Evolutionary conservation across 2,113 vertebrate species (phyloP).

Genomic region (Prunella fulvescens): DNA sequence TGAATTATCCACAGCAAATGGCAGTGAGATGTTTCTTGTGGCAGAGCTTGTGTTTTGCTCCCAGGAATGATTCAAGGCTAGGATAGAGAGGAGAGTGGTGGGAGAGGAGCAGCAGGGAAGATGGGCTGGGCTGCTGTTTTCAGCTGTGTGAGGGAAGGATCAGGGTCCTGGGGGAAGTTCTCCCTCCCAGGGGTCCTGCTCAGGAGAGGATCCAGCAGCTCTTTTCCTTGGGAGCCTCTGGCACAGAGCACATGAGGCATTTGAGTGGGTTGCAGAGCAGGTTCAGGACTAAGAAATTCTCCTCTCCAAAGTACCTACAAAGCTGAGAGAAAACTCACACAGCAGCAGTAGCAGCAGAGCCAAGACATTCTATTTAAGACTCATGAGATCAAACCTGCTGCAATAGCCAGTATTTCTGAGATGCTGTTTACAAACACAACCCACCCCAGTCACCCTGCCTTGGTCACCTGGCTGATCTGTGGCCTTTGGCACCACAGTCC

Average conservation of each 20-base stretch:
- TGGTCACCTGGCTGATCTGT: background rate
- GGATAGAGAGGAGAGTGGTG: rapidly evolving
- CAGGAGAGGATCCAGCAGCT: background rate
- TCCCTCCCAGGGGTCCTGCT: background rate
- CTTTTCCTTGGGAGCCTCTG: background rate
- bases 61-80: background rate
- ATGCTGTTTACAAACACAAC: background rate
- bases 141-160: background rate
- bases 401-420: rapidly evolving
- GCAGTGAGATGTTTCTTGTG: background rate
- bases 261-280: background rate
- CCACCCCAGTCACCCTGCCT: background rate
- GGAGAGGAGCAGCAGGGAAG: background rate
- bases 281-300: background rate
- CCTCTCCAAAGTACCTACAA: background rate
- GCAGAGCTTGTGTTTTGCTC: background rate
- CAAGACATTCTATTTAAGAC: background rate
- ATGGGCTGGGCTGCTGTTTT: background rate
- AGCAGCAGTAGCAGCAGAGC: background rate
- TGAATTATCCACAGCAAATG: background rate
- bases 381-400: background rate
- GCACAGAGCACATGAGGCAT: background rate
- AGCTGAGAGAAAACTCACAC: background rate
- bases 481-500: background rate
- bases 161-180: background rate